A percentile compares a stretch with the other conserved stretches of the same genome.
These are phyloP conservation scores for Microctenopoma lineatum DNA, from an alignment of 2,797 vertebrate genomes.

Conservation along the genomic window DNA sequence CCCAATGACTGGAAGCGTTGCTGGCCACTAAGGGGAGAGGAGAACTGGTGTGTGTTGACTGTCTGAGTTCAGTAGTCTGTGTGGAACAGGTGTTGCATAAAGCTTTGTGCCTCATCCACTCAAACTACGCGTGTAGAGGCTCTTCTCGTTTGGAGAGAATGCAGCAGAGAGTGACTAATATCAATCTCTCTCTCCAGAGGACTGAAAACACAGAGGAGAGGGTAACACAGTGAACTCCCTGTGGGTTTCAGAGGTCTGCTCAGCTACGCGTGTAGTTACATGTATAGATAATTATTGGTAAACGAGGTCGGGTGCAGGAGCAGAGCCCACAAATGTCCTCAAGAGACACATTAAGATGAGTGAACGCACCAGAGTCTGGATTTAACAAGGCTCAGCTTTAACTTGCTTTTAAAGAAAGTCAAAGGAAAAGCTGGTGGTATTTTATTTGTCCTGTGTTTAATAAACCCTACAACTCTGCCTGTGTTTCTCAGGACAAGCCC, in stretches of 20 bases:
- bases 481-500: no score
- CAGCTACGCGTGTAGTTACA: constrained; percentile 15
- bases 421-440: no score
- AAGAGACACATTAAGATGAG: constrained; percentile 7
- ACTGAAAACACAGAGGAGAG: constrained; percentile 11
- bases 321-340: neutral
- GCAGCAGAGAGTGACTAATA: constrained; percentile 26
- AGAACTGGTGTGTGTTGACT: neutral
- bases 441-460: neutral
- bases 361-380: neutral
- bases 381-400: no score
- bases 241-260: constrained; percentile 5
- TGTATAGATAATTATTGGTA: constrained; percentile 18
- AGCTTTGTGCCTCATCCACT: constrained; percentile 1
- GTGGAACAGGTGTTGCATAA: constrained; percentile 16
- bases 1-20: neutral
- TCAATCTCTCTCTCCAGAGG: constrained; percentile 31
- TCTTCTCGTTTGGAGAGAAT: constrained; percentile 19
- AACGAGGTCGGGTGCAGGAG: constrained; percentile 3
- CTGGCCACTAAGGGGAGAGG: neutral
- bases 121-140: constrained; percentile 17
- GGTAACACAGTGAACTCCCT: constrained; percentile 5
- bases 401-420: no score
- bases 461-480: no score
- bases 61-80: neutral